These are phyloP conservation scores for Sander vitreus DNA, from an alignment of 2,113 vertebrate species.

Conservation along the genomic window DNA sequence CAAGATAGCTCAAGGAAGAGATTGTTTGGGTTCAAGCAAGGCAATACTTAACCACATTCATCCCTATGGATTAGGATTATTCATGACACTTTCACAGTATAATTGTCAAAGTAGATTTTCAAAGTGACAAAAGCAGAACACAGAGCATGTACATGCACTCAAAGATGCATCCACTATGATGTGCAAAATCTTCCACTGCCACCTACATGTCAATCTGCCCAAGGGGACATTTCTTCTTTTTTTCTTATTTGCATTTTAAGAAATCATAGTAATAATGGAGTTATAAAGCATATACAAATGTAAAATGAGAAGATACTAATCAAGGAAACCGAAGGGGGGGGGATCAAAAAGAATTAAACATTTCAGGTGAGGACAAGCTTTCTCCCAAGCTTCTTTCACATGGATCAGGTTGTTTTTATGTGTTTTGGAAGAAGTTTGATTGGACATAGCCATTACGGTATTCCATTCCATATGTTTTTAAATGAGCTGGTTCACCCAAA, in stretches of 20 bases:
- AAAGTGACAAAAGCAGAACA: conserved; percentile 31
- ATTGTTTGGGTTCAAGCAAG: conserved; percentile 44
- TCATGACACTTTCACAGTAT: conserved; percentile 47
- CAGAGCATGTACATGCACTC: neutral
- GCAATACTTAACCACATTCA: conserved; percentile 41
- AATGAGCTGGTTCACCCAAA: neutral
- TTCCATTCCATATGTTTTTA: neutral
- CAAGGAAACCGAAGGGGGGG: too few species aligned
- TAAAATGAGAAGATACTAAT: too few species aligned
- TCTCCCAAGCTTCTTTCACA: neutral
- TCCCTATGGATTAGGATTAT: conserved; percentile 50
- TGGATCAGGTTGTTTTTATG: neutral
- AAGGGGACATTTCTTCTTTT: too few species aligned
- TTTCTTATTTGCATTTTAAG: too few species aligned
- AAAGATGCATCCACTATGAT: neutral
- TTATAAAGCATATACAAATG: too few species aligned
- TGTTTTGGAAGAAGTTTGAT: neutral
- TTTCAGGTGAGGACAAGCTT: neutral
- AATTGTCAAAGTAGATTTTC: conserved; percentile 52
- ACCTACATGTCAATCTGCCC: neutral
- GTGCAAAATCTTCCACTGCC: conserved; percentile 3
- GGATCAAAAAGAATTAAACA: neutral
- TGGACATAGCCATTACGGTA: neutral
- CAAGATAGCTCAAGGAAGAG: conserved; percentile 24
- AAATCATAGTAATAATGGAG: too few species aligned